Conservation (phyloP, 2,888 invertebrate genomes). For the Pyrocoelia pectoralis region DNA sequence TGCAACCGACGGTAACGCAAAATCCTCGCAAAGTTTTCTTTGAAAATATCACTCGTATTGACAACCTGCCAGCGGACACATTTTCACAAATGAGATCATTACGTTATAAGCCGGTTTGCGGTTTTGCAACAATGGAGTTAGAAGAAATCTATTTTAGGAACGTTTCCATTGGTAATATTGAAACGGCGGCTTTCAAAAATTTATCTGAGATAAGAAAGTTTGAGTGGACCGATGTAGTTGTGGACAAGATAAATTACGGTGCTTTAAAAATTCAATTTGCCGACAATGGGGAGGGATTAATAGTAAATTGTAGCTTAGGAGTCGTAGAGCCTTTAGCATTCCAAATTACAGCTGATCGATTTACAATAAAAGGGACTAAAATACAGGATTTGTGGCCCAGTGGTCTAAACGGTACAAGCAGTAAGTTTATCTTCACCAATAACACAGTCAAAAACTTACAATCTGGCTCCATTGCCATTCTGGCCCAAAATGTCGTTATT, state of each 20-base stretch:
- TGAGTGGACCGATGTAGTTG: slow-evolving; percentile 62
- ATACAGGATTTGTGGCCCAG: slow-evolving; percentile 59
- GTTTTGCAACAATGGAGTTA: slow-evolving; percentile 55
- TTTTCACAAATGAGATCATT: slow-evolving; percentile 54
- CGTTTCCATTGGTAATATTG: slow-evolving; percentile 61
- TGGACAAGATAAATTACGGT: slow-evolving; percentile 59
- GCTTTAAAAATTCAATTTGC: slow-evolving; percentile 60
- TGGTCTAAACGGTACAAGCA: slow-evolving; percentile 62
- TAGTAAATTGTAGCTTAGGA: slow-evolving; percentile 59
- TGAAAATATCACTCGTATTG: slow-evolving; percentile 61
- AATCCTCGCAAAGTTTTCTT: slow-evolving; percentile 56
- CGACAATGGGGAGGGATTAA: slow-evolving; percentile 55
- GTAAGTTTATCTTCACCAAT: slow-evolving; percentile 56
- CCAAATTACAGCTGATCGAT: slow-evolving; percentile 50
- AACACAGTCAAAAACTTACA: slow-evolving; percentile 60
- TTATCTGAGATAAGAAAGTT: slow-evolving; percentile 61
- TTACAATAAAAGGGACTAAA: slow-evolving; percentile 53
- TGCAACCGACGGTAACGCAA: slow-evolving; percentile 52
- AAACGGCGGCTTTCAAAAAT: slow-evolving; percentile 61
- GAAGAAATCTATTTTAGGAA: slow-evolving; percentile 60
- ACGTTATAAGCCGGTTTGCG: slow-evolving; percentile 39
- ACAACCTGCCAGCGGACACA: slow-evolving; percentile 60
- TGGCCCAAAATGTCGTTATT: slow-evolving; percentile 49
- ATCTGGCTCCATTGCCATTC: slow-evolving; percentile 57
- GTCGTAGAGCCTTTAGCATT: slow-evolving; percentile 60